Conservation (phyloP, 2,888 invertebrate species). For the Pardosa pseudoannulata region DNA sequence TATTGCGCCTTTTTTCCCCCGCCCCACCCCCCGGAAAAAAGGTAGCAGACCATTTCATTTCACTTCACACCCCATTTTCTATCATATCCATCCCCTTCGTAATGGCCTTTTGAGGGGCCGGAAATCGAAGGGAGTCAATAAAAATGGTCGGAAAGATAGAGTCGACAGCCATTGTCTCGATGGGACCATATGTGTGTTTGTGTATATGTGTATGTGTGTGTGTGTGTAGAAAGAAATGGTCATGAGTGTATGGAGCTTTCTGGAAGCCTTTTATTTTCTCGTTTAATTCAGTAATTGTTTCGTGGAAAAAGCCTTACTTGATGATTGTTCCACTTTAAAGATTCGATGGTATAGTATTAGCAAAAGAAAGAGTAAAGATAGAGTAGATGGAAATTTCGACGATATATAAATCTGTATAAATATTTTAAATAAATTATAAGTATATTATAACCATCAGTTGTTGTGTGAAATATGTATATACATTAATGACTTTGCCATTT, state of each 20-base stretch:
- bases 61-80: conserved; percentile 13
- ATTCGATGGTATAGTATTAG: too few species aligned
- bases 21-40: background rate
- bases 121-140: conserved; percentile 33
- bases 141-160: background rate
- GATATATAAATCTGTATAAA: too few species aligned
- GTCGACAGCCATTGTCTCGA: background rate
- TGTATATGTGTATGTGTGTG: background rate
- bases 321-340: too few species aligned
- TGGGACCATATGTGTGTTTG: background rate
- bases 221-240: background rate
- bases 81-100: conserved; percentile 9
- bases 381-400: too few species aligned
- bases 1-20: background rate
- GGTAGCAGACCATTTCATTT: background rate
- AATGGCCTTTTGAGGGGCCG: background rate
- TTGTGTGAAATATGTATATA: too few species aligned
- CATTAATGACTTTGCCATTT: too few species aligned
- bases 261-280: conserved; percentile 20
- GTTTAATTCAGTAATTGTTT: conserved; percentile 48
- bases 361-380: too few species aligned
- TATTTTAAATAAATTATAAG: too few species aligned
- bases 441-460: too few species aligned
- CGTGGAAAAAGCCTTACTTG: background rate
- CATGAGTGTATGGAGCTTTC: background rate